Conservation (phyloP, 2,888 invertebrate species). For the Brachyptera putata region DNA sequence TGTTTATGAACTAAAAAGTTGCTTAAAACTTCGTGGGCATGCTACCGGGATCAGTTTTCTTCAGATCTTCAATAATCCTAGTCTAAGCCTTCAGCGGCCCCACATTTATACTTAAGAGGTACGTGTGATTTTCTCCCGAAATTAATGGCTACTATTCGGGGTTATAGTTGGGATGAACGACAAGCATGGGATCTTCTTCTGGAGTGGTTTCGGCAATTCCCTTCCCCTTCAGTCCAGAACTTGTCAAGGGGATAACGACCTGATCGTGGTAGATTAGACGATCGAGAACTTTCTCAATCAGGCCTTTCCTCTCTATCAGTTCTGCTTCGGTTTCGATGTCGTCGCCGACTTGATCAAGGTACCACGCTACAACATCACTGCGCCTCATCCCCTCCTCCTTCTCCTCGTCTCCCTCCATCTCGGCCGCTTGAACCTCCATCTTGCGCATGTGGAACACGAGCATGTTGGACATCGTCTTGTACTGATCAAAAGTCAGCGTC, state of each 20-base stretch:
- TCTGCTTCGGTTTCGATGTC: slow-evolving; percentile 91
- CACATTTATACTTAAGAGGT: too few relatives aligned
- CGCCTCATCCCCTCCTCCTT: slow-evolving; percentile 49
- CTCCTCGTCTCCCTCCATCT: slow-evolving; percentile 29
- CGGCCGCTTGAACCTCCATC: slow-evolving; percentile 58
- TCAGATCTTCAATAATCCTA: too few relatives aligned
- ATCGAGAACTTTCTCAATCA: slow-evolving; percentile 93
- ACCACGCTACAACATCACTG: slow-evolving; percentile 89
- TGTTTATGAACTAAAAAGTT: too few relatives aligned
- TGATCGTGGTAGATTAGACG: slow-evolving; percentile 82
- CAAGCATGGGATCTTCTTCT: slow-evolving; percentile 77
- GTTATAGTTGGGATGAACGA: slow-evolving; percentile 96
- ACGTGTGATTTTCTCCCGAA: too few relatives aligned
- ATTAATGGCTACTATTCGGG: slow-evolving; percentile 66
- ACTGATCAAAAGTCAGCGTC: slow-evolving; percentile 87
- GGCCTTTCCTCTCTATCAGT: slow-evolving; percentile 76
- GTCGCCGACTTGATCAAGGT: slow-evolving; percentile 78
- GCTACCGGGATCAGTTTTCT: too few relatives aligned
- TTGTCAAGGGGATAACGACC: slow-evolving; percentile 69
- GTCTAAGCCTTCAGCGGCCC: too few relatives aligned
- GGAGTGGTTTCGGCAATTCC: slow-evolving; percentile 40
- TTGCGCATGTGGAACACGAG: slow-evolving; percentile 84
- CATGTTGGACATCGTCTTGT: slow-evolving; percentile 88
- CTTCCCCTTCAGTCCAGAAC: slow-evolving; percentile 50
- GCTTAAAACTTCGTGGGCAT: too few relatives aligned